Conservation (phyloP, 2,797 vertebrate genomes). For the Pseudochromis fuscus region DNA sequence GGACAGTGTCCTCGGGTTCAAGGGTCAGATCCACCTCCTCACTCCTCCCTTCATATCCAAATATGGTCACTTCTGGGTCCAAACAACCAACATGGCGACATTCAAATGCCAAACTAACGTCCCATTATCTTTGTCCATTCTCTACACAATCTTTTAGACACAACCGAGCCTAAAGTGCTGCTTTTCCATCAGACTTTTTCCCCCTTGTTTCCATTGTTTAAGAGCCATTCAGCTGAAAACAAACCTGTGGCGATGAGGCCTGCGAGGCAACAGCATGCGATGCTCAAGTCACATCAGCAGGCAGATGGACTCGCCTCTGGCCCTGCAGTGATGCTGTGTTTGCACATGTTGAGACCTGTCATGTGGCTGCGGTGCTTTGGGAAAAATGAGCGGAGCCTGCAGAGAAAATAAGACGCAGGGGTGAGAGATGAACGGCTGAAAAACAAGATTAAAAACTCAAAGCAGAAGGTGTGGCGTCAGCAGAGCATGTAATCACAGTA, state of each 20-base stretch:
- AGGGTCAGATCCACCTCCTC: no score
- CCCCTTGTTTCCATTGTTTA: conserved; percentile 7
- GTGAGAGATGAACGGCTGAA: neutral
- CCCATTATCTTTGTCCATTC: no score
- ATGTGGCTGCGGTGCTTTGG: neutral
- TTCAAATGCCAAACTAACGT: no score
- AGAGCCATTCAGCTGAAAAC: neutral
- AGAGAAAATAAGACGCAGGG: neutral
- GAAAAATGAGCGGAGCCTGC: conserved; percentile 3
- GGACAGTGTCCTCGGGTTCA: no score
- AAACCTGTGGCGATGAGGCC: neutral
- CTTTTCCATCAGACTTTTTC: neutral
- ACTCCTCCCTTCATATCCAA: no score
- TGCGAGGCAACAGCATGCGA: conserved; percentile 30
- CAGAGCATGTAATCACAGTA: neutral
- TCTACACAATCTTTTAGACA: no score
- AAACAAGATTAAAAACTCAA: no score
- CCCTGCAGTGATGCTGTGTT: conserved; percentile 21
- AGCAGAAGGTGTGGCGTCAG: neutral
- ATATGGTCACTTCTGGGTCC: no score
- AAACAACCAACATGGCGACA: no score
- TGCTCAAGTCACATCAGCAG: neutral
- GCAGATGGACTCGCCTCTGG: conserved; percentile 4
- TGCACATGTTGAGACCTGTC: conserved; percentile 5
- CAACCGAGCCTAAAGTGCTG: no score